Evolutionary conservation across 2,888 invertebrate genomes (phyloP).

Genomic region (Lamellibrachia columna): DNA sequence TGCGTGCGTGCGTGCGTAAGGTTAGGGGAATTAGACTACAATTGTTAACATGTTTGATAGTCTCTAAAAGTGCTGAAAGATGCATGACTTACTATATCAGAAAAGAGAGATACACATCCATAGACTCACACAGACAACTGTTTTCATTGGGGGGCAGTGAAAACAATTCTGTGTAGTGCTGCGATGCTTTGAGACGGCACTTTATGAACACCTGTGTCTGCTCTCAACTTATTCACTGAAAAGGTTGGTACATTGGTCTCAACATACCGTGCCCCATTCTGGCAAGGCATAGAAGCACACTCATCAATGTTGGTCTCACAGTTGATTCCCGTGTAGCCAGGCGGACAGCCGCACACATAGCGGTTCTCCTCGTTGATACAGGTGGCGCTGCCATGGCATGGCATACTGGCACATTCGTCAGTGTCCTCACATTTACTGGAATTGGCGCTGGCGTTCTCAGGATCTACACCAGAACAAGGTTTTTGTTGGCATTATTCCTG

Average conservation of each 20-base stretch:
- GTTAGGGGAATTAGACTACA: too few relatives aligned
- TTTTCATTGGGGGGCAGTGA: neutral
- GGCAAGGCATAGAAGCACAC: conserved; percentile 33
- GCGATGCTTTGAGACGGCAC: neutral
- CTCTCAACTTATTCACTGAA: neutral
- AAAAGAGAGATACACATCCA: too few relatives aligned
- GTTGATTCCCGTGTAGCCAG: conserved; percentile 30
- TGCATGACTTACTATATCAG: too few relatives aligned
- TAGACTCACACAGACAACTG: too few relatives aligned
- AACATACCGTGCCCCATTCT: conserved; percentile 30
- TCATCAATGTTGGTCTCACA: conserved; percentile 38
- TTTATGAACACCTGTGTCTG: neutral
- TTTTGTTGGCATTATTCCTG: neutral
- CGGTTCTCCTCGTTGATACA: conserved; percentile 22
- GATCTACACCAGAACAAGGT: neutral
- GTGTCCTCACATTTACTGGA: neutral
- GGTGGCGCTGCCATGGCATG: conserved; percentile 25
- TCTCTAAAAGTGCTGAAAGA: too few relatives aligned
- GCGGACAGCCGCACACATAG: neutral
- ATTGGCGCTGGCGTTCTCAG: neutral
- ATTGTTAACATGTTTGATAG: too few relatives aligned
- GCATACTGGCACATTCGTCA: neutral
- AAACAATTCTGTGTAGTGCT: neutral
- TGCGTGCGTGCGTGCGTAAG: too few relatives aligned
- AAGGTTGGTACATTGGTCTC: neutral